A percentile compares a stretch with the other conserved stretches of the same genome.
Conservation (phyloP, 2,888 invertebrate genomes). For the Resseliella maxima region DNA sequence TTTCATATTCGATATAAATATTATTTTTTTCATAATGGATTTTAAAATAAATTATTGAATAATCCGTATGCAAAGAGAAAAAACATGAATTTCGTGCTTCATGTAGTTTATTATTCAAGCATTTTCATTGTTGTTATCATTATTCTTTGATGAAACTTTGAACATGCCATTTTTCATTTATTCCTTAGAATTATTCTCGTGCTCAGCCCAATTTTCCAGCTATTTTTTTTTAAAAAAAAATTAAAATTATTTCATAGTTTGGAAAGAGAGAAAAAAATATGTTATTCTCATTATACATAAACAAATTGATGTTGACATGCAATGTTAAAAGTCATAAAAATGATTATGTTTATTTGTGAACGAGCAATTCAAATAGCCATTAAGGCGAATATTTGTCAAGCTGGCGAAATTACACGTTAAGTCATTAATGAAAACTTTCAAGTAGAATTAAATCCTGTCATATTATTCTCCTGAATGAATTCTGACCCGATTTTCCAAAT, state of each 20-base stretch:
- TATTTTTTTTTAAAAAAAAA: background rate
- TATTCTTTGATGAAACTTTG: background rate
- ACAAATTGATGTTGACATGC: background rate
- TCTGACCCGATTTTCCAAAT: background rate
- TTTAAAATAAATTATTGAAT: background rate
- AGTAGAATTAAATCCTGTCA: slow-evolving; percentile 11
- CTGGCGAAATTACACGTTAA: background rate
- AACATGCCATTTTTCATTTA: slow-evolving; percentile 27
- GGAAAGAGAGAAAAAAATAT: background rate
- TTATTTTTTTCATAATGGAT: background rate
- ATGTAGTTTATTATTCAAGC: background rate
- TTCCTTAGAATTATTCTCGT: background rate
- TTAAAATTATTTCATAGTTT: too few species aligned
- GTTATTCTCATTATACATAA: background rate
- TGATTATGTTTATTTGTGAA: background rate
- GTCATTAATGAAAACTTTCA: slow-evolving; percentile 10
- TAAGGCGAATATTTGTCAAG: background rate
- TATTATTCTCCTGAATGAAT: background rate
- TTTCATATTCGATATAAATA: background rate
- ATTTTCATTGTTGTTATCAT: background rate
- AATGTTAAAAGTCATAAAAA: slow-evolving; percentile 9
- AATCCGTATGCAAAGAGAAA: background rate
- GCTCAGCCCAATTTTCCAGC: background rate
- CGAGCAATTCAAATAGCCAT: background rate
- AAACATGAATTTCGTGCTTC: background rate